Percentiles rank a stretch among this genome's conserved stretches.
phyloP scores from a whole-genome alignment of 2,888 invertebrate species.

The Pammene aurita region DNA sequence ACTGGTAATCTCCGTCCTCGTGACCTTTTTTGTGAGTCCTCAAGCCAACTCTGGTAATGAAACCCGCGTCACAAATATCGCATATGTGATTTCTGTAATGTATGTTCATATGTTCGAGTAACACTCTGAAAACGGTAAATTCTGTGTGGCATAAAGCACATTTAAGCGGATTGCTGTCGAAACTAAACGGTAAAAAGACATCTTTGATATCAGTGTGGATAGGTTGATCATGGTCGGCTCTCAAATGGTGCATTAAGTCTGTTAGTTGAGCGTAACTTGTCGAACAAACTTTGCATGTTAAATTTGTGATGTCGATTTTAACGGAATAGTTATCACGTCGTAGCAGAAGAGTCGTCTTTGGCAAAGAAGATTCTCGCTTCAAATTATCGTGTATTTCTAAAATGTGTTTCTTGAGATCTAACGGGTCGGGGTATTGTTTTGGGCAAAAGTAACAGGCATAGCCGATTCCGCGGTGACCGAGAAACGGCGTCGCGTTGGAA shows the following conservation, averaged over 20 bases:
- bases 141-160: constrained; percentile 47
- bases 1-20: constrained; percentile 60
- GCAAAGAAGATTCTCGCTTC: background rate
- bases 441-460: constrained; percentile 55
- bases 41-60: constrained; percentile 47
- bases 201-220: constrained; percentile 42
- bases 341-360: background rate
- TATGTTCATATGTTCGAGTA: constrained; percentile 55
- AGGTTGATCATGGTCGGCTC: constrained; percentile 44
- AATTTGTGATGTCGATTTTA: constrained; percentile 55
- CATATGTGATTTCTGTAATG: constrained; percentile 54
- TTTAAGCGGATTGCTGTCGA: constrained; percentile 45
- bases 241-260: constrained; percentile 46
- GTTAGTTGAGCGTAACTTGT: constrained; percentile 34
- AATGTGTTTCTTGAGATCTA: constrained; percentile 40
- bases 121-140: constrained; percentile 50
- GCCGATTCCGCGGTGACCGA: constrained; percentile 30
- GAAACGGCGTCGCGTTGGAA: constrained; percentile 4
- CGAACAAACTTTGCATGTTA: constrained; percentile 53
- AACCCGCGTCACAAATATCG: constrained; percentile 52
- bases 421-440: constrained; percentile 48
- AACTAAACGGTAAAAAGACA: constrained; percentile 55
- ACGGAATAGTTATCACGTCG: constrained; percentile 48
- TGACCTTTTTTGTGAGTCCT: constrained; percentile 50
- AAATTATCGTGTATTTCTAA: background rate